Conservation (phyloP, 2,113 vertebrate species). For the Dissostichus mawsoni region DNA sequence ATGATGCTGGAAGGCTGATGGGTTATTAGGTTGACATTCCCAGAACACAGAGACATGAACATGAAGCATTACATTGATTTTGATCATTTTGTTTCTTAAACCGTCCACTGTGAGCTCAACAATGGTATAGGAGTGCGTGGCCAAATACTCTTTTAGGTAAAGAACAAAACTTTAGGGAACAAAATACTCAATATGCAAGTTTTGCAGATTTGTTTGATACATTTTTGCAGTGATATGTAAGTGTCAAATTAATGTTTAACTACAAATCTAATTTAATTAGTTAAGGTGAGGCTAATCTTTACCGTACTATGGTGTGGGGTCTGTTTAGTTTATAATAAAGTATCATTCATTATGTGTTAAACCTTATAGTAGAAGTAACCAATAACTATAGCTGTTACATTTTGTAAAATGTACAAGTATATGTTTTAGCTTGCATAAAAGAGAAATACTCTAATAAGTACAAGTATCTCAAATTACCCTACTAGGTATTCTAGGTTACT, state of each 20-base stretch:
- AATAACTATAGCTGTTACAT: neutral
- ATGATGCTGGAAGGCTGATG: neutral
- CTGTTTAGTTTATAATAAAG: neutral
- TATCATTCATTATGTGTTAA: neutral
- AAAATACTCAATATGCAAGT: neutral
- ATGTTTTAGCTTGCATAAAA: neutral
- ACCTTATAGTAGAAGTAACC: neutral
- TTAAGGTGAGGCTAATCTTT: neutral
- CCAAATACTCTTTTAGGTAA: neutral
- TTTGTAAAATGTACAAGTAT: no score
- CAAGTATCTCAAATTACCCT: neutral
- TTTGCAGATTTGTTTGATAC: neutral
- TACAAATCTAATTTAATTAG: neutral
- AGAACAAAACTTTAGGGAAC: neutral
- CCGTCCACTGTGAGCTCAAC: neutral
- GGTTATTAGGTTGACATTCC: constrained; percentile 16
- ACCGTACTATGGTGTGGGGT: neutral
- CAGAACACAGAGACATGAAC: constrained; percentile 6
- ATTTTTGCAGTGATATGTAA: no score
- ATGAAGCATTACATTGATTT: neutral
- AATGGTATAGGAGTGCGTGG: neutral
- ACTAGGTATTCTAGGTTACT: neutral
- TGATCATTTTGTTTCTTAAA: neutral
- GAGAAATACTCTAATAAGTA: neutral
- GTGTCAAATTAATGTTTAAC: no score